These are phyloP conservation scores for Periphyllus acericola DNA, from an alignment of 2,888 invertebrate species.

Conservation along the genomic window DNA sequence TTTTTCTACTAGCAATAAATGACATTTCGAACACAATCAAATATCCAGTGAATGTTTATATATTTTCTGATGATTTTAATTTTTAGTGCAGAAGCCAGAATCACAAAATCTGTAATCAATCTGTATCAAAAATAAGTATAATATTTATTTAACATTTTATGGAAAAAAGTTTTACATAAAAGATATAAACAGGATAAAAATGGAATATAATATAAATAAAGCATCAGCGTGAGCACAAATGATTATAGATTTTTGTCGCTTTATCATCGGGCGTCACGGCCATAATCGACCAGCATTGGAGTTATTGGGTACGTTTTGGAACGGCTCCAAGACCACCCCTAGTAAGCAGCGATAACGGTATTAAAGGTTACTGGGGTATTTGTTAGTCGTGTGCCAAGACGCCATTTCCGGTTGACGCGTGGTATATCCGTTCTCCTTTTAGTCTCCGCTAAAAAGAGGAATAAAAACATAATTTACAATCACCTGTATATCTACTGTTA, in stretches of 20 bases:
- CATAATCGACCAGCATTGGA: constrained; percentile 51
- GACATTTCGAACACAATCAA: too few species aligned
- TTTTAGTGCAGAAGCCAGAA: too few species aligned
- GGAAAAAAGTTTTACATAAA: neutral
- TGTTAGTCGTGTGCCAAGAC: constrained; percentile 43
- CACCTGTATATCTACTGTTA: neutral
- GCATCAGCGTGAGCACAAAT: neutral
- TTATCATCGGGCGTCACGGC: constrained; percentile 35
- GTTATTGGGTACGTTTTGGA: constrained; percentile 60
- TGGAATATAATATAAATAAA: constrained; percentile 15
- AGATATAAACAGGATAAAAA: neutral
- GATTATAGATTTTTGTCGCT: constrained; percentile 43
- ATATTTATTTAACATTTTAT: neutral
- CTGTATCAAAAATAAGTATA: too few species aligned
- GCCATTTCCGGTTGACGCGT: constrained; percentile 50
- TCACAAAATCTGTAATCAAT: too few species aligned
- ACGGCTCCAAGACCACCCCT: constrained; percentile 42
- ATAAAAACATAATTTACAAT: constrained; percentile 22
- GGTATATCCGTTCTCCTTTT: neutral
- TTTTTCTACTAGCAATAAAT: too few species aligned
- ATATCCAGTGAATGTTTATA: too few species aligned
- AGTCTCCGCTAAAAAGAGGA: neutral
- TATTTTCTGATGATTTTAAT: too few species aligned
- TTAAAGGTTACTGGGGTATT: constrained; percentile 59
- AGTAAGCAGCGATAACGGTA: constrained; percentile 55